Conservation (phyloP, 2,113 vertebrate genomes). For the Phodopus roborovskii region DNA sequence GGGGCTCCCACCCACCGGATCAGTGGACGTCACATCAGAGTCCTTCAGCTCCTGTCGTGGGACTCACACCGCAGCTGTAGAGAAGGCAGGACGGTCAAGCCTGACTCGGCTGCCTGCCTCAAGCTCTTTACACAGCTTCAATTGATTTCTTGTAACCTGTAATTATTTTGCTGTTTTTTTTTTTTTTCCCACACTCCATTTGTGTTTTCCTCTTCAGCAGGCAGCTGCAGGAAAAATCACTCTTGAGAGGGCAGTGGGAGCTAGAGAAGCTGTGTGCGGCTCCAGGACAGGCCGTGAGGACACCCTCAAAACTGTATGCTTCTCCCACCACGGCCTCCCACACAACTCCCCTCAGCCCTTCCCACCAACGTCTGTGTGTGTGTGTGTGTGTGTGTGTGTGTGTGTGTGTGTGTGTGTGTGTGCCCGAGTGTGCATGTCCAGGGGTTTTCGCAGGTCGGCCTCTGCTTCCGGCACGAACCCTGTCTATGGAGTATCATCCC, state of each 20-base stretch:
- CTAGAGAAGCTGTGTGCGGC: neutral
- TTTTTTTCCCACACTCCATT: constrained; percentile 73
- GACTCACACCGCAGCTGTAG: neutral
- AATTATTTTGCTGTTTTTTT: constrained; percentile 83
- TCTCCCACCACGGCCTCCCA: neutral
- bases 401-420: neutral
- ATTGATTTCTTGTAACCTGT: constrained; percentile 85
- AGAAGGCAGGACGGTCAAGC: neutral
- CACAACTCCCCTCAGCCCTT: neutral
- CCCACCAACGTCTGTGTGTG: neutral
- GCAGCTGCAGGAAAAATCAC: constrained; percentile 40
- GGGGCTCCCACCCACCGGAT: neutral
- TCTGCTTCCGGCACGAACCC: neutral
- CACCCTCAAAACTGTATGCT: neutral
- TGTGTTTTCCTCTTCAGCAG: constrained; percentile 72
- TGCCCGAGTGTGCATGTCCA: no score
- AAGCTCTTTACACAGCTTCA: constrained; percentile 80
- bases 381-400: neutral
- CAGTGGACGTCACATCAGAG: fast-evolving
- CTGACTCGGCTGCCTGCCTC: constrained; percentile 69
- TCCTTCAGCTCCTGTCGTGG: fast-evolving
- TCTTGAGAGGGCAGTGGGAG: neutral
- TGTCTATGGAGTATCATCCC: neutral
- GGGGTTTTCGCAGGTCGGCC: neutral
- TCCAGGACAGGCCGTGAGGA: neutral